These are phyloP conservation scores for Dasyprocta punctata DNA, from an alignment of 2,113 vertebrate genomes.

Conservation along the genomic window DNA sequence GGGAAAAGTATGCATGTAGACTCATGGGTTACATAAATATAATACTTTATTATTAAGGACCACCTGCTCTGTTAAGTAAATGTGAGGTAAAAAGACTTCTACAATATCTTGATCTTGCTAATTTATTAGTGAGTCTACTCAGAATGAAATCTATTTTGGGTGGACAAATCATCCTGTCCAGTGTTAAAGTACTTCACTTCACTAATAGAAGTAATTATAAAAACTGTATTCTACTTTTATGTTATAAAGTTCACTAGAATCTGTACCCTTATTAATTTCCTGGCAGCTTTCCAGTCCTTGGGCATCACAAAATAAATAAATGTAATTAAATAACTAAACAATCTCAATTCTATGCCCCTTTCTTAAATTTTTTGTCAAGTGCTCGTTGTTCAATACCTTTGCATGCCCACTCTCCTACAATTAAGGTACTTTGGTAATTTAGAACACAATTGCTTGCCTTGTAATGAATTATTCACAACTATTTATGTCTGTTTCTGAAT, in stretches of 20 bases:
- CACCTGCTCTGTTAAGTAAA: neutral
- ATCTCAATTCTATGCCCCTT: neutral
- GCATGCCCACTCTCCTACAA: neutral
- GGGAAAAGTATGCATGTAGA: neutral
- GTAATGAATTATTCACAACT: slow-evolving; percentile 11
- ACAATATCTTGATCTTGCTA: neutral
- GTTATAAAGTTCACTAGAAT: neutral
- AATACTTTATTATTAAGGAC: neutral
- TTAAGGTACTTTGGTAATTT: neutral
- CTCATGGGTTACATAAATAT: neutral
- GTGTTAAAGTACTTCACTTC: neutral
- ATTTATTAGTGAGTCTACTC: slow-evolving; percentile 1
- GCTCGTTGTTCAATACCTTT: neutral
- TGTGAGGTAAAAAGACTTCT: neutral
- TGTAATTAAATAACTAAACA: neutral
- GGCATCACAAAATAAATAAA: neutral
- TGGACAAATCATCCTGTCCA: neutral
- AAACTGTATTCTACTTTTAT: neutral
- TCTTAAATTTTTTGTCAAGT: neutral
- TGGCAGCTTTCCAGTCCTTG: neutral
- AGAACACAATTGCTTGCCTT: neutral
- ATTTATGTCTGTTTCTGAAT: neutral
- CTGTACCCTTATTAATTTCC: neutral
- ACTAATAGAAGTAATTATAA: neutral
- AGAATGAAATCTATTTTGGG: neutral